These are phyloP conservation scores for Ypsolopha sequella DNA, from an alignment of 2,888 invertebrate species.

Conservation along the genomic window DNA sequence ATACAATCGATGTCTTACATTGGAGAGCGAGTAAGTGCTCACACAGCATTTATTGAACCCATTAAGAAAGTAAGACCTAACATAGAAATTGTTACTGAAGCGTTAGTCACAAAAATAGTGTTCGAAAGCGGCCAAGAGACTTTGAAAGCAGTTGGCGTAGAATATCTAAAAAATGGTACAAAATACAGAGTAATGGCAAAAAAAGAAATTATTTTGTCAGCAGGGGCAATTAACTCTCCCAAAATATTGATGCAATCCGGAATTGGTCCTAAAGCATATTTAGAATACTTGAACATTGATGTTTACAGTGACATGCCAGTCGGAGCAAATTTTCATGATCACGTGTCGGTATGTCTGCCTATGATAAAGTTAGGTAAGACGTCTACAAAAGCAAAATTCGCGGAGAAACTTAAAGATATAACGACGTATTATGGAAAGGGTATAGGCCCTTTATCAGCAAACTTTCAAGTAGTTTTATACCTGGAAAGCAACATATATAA, in stretches of 20 bases:
- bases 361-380: slow-evolving; percentile 49
- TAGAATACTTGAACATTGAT: slow-evolving; percentile 51
- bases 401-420: slow-evolving; percentile 53
- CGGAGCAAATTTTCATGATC: slow-evolving; percentile 60
- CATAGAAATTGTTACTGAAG: slow-evolving; percentile 44
- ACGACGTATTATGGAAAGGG: slow-evolving; percentile 51
- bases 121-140: slow-evolving; percentile 30
- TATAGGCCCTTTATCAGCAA: slow-evolving; percentile 51
- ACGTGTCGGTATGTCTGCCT: slow-evolving; percentile 54
- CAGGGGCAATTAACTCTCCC: slow-evolving; percentile 56
- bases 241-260: slow-evolving; percentile 60
- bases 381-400: slow-evolving; percentile 39
- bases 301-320: slow-evolving; percentile 46
- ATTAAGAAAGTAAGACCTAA: slow-evolving; percentile 45
- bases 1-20: slow-evolving; percentile 57
- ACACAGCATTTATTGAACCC: slow-evolving; percentile 56
- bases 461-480: slow-evolving; percentile 56
- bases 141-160: slow-evolving; percentile 36
- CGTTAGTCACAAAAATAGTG: slow-evolving; percentile 49
- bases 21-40: slow-evolving; percentile 58
- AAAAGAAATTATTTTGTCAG: slow-evolving; percentile 53
- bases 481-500: slow-evolving; percentile 50
- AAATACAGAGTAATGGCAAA: slow-evolving; percentile 28
- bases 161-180: slow-evolving; percentile 55
- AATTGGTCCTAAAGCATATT: slow-evolving; percentile 52